Base-by-base conservation (phyloP, 2,888 invertebrate genomes). In the Andrena praecox region DNA sequence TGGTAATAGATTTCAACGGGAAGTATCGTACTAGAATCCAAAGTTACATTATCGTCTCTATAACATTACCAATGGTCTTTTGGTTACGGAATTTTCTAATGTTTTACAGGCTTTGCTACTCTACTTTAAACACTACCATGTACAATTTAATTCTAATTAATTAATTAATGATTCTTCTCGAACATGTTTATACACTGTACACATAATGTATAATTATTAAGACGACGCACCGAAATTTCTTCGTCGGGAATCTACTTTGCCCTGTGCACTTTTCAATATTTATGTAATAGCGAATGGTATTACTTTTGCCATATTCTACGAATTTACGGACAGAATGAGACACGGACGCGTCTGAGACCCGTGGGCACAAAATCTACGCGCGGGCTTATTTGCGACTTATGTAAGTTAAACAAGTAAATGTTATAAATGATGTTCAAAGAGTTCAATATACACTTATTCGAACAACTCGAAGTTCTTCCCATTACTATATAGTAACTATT, bases 341-440 rank as follows among this genome's bases (percentile, higher is more conserved):
- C 31, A 56, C n/a, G 12, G 56, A 50, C 48, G 52, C 54, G 68
- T 68, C 10, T 60, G 16, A 71, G 42, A 54, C 35, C 5, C 33
- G 24, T 68, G 66, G 56, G 62, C 54, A 72, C 50, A 5, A 82
- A 60, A 63, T 73, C 5, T 4, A 63, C 29, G 27, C 48, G 50
- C 74, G 62, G 63, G 63, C 79, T 86, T 70, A 75, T 77, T 78
- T 80, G 72, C 27, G 42, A 56, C 31, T 73, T 75, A 67, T 70
- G 50, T 70, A 77, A 42, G 27, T 78, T 68, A 78, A n/a, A 42
- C 68, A 64, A 80, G 69, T 85, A 83, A 85, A 85, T 77, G 80
- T 84, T 80, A 80, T 59, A 66, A 62, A 63, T 72, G 56, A 81
- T 81, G 67, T 83, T 83, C 72, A 60, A 82, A 77, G 52, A 68